These are phyloP conservation scores for Sialis lutaria DNA, from an alignment of 2,888 invertebrate genomes.

Conservation along the genomic window DNA sequence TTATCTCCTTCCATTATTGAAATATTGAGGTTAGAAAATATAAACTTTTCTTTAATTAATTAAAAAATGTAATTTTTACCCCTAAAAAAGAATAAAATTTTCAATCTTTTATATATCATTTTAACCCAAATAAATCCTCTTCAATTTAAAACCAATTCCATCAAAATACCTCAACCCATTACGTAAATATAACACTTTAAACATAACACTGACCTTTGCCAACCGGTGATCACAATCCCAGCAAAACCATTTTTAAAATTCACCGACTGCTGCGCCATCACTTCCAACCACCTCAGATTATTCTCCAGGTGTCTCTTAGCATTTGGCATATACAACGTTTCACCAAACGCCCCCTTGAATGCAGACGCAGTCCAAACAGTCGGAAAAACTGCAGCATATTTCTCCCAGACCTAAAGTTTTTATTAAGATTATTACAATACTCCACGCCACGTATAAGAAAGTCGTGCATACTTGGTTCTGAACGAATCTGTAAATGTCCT, in stretches of 20 bases:
- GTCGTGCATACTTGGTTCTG: conserved; percentile 1
- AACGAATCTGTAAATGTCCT: conserved; percentile 40
- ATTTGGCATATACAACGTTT: conserved; percentile 47
- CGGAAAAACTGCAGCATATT: conserved; percentile 45
- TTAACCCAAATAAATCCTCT: too few species aligned
- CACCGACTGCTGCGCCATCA: conserved; percentile 38
- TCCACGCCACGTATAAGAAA: too few species aligned
- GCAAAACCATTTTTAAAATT: conserved; percentile 32
- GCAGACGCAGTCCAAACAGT: conserved; percentile 58
- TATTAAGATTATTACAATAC: not conserved
- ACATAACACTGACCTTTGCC: conserved; percentile 27
- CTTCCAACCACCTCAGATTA: conserved; percentile 48
- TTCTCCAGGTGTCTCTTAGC: conserved; percentile 50
- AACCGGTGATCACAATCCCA: conserved; percentile 38
- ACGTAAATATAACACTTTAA: not conserved
- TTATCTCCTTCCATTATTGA: too few species aligned
- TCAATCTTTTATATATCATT: too few species aligned
- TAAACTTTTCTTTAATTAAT: too few species aligned
- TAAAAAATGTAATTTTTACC: too few species aligned
- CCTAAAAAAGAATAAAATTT: too few species aligned
- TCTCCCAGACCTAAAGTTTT: conserved; percentile 38
- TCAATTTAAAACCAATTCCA: too few species aligned
- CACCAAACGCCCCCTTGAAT: conserved; percentile 60
- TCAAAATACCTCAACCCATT: not conserved
- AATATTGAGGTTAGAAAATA: too few species aligned